Base-by-base conservation (phyloP, 2,888 invertebrate species). In the Calephelis perditalis region DNA sequence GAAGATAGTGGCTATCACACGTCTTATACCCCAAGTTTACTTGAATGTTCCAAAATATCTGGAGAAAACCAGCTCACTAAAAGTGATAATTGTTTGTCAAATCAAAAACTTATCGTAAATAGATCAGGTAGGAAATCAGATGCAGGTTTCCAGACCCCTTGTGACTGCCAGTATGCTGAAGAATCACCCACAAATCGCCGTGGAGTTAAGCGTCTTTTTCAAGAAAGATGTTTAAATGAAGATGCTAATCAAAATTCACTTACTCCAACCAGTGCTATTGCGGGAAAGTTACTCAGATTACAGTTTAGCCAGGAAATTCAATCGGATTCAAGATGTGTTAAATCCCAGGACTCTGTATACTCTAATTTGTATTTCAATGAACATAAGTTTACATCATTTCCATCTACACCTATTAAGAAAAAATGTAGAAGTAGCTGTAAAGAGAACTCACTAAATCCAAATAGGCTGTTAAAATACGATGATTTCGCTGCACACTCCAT, bases 1-100 rank as follows among this genome's bases (percentile, higher is more conserved):
- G 88, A 89, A 71, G 90, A 90, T 66, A 90, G 90, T 71, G 90
- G 90, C 52, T 90, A 89, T 68, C 85, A 87, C 62, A 87, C 88
- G 56, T 82, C 85, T 2, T 83, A 78, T 65, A 86, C 88, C 45
- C 86, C 86, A 49, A 77, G 84, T 36, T 84, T 88, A 10, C 72
- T 86, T 49, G 84, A 84, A 69, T 77, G 74, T 63, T 82, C 82
- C 0, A 79, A 79, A 65, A 62, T 82, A 67, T 80, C 82, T 2
- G 79, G 71, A 63, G 82, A 82, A 46, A 83, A 76, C 65, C 44
- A 26, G 54, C 43, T 40, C 11, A 11, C 59, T n/a, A 59, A 36
- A 12, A 57, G 35, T n/a, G 54, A 43, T 36, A 59, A 44, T 10
- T 44, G 35, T 52, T 52, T 52, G 52, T 52, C 52, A 35, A 52